phyloP scores from a whole-genome alignment of 1,140 invertebrate genomes.

The Drosophila carrolli region DNA sequence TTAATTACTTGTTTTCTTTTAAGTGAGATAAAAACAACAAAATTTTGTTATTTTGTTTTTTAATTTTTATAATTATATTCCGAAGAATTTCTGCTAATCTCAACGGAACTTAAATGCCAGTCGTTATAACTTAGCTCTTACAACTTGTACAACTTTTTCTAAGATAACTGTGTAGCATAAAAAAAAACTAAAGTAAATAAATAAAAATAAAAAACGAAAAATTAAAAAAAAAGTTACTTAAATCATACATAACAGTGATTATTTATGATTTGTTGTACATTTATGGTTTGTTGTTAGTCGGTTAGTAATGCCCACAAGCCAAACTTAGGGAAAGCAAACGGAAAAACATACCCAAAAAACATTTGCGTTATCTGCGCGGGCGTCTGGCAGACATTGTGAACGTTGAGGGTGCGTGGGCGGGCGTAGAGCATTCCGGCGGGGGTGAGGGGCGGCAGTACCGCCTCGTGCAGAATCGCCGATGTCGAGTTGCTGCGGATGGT shows the following conservation, averaged over 20 bases:
- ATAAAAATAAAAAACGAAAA: neutral
- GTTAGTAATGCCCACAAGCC: constrained; percentile 22
- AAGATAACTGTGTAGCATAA: too few species aligned
- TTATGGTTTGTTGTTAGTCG: neutral
- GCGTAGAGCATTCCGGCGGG: constrained; percentile 54
- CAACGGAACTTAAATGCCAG: too few species aligned
- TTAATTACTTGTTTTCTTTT: too few species aligned
- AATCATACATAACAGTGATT: too few species aligned
- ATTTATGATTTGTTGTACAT: too few species aligned
- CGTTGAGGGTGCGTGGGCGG: constrained; percentile 78
- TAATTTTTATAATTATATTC: too few species aligned
- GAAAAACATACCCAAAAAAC: constrained; percentile 79
- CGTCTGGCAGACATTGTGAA: constrained; percentile 78
- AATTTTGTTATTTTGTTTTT: too few species aligned
- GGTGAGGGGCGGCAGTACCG: constrained; percentile 42
- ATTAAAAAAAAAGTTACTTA: neutral
- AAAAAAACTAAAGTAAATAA: neutral
- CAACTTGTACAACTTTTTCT: too few species aligned
- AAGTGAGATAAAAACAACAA: too few species aligned
- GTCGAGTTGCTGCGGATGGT: constrained; percentile 76
- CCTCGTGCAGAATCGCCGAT: constrained; percentile 67
- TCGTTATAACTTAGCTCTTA: too few species aligned
- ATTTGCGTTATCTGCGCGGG: constrained; percentile 79
- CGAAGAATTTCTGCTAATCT: too few species aligned
- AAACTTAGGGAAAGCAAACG: constrained; percentile 15